Conservation (phyloP, 2,888 invertebrate genomes). For the Elegia similella region DNA sequence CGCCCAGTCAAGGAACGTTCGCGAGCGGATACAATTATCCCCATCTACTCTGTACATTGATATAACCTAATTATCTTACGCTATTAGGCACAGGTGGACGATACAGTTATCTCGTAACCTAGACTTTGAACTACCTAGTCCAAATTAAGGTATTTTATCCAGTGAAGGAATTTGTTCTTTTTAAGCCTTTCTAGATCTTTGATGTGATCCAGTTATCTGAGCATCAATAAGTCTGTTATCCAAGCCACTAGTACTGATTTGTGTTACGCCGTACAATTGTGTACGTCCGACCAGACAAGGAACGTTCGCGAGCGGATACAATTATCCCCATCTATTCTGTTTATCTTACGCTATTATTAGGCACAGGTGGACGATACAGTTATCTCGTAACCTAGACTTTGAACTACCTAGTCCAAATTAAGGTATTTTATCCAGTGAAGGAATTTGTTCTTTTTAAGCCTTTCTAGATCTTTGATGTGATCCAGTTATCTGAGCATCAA, state of each 20-base stretch:
- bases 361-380: slow-evolving; percentile 15
- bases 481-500: background rate
- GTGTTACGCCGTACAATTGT: slow-evolving; percentile 57
- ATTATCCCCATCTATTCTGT: slow-evolving; percentile 33
- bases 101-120: too few relatives aligned
- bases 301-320: slow-evolving; percentile 43
- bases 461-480: too few relatives aligned
- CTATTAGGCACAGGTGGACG: slow-evolving; percentile 17
- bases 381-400: too few relatives aligned
- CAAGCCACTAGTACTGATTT: slow-evolving; percentile 22
- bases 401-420: too few relatives aligned
- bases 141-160: too few relatives aligned
- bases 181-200: too few relatives aligned
- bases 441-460: too few relatives aligned
- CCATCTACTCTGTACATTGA: slow-evolving; percentile 21
- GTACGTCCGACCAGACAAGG: slow-evolving; percentile 53
- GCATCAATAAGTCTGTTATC: background rate
- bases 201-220: too few relatives aligned
- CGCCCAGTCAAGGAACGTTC: slow-evolving; percentile 46
- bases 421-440: too few relatives aligned
- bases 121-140: too few relatives aligned
- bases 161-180: too few relatives aligned
- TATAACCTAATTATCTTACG: slow-evolving; percentile 30
- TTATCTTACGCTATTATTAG: slow-evolving; percentile 27
- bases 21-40: slow-evolving; percentile 48